Base-by-base conservation (phyloP, 2,797 vertebrate genomes). In the Acanthurus lineatus region DNA sequence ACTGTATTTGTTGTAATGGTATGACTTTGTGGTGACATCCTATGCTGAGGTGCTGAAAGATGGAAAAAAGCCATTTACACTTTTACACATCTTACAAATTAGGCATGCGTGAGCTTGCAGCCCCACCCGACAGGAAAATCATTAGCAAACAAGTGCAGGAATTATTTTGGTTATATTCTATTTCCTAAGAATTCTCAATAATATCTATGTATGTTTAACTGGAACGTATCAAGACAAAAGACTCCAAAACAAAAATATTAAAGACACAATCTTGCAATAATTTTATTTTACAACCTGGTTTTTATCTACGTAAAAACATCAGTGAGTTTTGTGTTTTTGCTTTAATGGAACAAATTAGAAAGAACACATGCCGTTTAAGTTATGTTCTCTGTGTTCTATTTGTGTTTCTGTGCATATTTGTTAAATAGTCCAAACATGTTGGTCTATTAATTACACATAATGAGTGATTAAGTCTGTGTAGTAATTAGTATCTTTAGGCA, bases 401-500 rank as follows among this genome's bases (percentile, higher is more conserved):
- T 40, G 10, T 70, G 52, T 59, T 64, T 77, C 25, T 58, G 40
- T 49, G 48, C 4, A 4, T 49, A 52, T 65, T 69, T 76, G 53
- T 44, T 56, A 76, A 64, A 61, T 64, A 49, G 28, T 68, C 49
- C 62, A 66, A 58, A 84, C 48, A 72, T 49, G 35, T 70, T n/a
- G 65, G 25, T 77, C 49, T 63, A 76, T 82, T 84, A 67, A 77
- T 73, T 73, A 82, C 47, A 32, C 52, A 58, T 65, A 72, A 69
- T 66, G 69, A 69, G 20, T 28, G 20, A 76, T 61, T 64, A 69
- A 62, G 22, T 62, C 42, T 47, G 42, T 51, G 47, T 20, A 22
- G 54, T 74, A 67, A 88, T 84, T 84, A 47, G 58, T 58, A 76
- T 82, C 69, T 79, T 86, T 63, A 86, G 79, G 68, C 72, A 85